A percentile compares a stretch with the other conserved stretches of the same genome.
phyloP scores from a whole-genome alignment of 1,140 invertebrate species.

The Andrena cerasifolii region DNA sequence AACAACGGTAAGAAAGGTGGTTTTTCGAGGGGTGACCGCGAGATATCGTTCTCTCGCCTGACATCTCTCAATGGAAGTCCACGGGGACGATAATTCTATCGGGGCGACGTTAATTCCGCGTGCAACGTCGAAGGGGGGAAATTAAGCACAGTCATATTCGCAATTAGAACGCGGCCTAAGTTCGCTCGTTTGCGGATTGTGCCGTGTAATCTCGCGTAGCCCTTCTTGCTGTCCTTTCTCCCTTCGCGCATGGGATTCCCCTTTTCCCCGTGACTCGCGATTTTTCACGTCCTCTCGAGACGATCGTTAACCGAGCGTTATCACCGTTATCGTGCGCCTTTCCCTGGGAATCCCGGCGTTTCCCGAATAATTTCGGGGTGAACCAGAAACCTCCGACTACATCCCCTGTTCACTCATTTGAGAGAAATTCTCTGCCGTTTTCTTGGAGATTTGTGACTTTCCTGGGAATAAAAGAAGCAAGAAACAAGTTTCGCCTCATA shows the following conservation, averaged over 20 bases:
- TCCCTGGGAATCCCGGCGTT: not conserved
- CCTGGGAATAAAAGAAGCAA: no score
- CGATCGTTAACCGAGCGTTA: conserved; percentile 57
- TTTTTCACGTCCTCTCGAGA: conserved; percentile 64
- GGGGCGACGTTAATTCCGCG: conserved; percentile 38
- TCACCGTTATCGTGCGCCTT: not conserved
- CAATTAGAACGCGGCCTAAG: conserved; percentile 69
- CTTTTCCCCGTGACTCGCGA: conserved; percentile 64
- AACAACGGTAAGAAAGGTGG: not conserved
- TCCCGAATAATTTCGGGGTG: not conserved
- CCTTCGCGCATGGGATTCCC: conserved; percentile 43
- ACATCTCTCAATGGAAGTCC: not conserved
- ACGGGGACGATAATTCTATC: conserved; percentile 39
- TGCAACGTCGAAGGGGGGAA: conserved; percentile 52
- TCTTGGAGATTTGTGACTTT: no score
- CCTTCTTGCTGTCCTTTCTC: conserved; percentile 31
- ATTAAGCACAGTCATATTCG: conserved; percentile 73
- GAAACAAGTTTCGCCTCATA: no score
- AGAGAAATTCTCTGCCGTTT: not conserved
- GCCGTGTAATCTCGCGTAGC: conserved; percentile 58
- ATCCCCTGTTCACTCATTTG: not conserved
- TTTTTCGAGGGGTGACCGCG: not conserved
- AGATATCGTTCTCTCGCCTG: not conserved
- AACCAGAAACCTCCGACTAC: not conserved
- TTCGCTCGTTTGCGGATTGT: conserved; percentile 70